phyloP scores from a whole-genome alignment of 2,113 vertebrate genomes.

The Polypterus senegalus region DNA sequence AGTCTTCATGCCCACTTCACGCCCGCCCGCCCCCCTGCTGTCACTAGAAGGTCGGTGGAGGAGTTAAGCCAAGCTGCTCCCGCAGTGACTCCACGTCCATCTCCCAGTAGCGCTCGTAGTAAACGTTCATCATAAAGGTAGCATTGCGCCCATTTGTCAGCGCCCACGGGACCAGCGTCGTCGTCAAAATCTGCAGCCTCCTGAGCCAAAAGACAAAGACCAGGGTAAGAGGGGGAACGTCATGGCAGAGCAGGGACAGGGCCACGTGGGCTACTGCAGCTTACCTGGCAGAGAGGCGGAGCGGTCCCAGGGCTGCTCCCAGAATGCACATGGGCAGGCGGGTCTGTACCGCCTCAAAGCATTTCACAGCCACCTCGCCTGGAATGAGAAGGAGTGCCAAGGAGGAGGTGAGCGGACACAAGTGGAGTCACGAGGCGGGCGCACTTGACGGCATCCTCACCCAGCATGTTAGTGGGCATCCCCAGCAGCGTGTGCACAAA shows the following conservation, averaged over 20 bases:
- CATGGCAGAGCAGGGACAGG: no score
- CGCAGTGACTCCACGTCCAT: slow-evolving; percentile 66
- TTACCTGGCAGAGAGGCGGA: slow-evolving; percentile 66
- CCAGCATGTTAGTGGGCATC: slow-evolving; percentile 92
- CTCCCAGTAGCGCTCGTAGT: slow-evolving; percentile 84
- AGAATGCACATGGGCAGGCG: slow-evolving; percentile 90
- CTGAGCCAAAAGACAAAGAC: slow-evolving; percentile 32
- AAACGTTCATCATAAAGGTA: slow-evolving; percentile 68
- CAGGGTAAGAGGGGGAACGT: neutral
- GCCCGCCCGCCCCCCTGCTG: no score
- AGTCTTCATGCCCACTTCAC: no score
- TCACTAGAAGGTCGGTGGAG: slow-evolving; percentile 33
- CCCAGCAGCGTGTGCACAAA: slow-evolving; percentile 82
- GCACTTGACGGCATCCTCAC: slow-evolving; percentile 42
- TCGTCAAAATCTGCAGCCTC: slow-evolving; percentile 51
- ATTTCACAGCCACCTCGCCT: slow-evolving; percentile 91
- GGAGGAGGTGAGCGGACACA: neutral
- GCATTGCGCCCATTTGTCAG: slow-evolving; percentile 51
- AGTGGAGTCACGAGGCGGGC: neutral
- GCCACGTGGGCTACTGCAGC: slow-evolving; percentile 5
- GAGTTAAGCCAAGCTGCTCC: slow-evolving; percentile 70
- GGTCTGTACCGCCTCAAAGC: slow-evolving; percentile 85
- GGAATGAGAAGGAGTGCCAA: slow-evolving; percentile 6
- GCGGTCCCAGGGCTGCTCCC: slow-evolving; percentile 70
- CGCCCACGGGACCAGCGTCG: slow-evolving; percentile 73